Conservation (phyloP, 2,888 invertebrate species). For the Diadromus collaris region DNA sequence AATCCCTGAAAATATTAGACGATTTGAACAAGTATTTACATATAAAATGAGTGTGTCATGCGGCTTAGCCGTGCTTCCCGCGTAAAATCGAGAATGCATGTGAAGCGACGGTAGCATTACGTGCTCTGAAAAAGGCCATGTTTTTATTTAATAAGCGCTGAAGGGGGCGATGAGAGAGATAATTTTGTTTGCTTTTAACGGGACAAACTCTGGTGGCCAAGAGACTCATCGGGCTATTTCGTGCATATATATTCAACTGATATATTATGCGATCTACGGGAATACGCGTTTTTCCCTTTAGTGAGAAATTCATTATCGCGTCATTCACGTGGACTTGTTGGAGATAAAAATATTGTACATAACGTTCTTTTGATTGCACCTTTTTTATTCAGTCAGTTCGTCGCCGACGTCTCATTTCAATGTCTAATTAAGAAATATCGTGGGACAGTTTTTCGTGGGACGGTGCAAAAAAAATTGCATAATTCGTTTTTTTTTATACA, state of each 20-base stretch:
- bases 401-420: constrained; percentile 3
- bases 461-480: not conserved
- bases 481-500: not conserved
- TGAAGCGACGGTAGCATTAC: constrained; percentile 38
- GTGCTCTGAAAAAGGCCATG: constrained; percentile 52
- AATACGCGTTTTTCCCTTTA: constrained; percentile 27
- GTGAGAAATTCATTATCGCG: constrained; percentile 30
- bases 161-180: constrained; percentile 41
- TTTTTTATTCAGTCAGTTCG: not conserved
- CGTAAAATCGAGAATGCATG: constrained; percentile 13
- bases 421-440: not conserved
- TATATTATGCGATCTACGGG: constrained; percentile 8
- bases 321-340: constrained; percentile 19
- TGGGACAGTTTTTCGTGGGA: not conserved
- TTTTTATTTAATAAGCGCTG: constrained; percentile 52
- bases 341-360: constrained; percentile 16
- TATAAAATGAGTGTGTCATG: constrained; percentile 31
- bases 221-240: constrained; percentile 20
- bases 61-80: not conserved
- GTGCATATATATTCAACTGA: not conserved
- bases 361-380: constrained; percentile 21
- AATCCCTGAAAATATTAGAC: no score
- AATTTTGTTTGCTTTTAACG: constrained; percentile 56
- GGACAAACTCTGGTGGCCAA: constrained; percentile 39
- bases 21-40: no score